Evolutionary conservation across 64 coral and sea anemone genomes (phyloP), one percentile per base, ranked within the genome.

Genomic region (Dendronephthya gigantea): DNA sequence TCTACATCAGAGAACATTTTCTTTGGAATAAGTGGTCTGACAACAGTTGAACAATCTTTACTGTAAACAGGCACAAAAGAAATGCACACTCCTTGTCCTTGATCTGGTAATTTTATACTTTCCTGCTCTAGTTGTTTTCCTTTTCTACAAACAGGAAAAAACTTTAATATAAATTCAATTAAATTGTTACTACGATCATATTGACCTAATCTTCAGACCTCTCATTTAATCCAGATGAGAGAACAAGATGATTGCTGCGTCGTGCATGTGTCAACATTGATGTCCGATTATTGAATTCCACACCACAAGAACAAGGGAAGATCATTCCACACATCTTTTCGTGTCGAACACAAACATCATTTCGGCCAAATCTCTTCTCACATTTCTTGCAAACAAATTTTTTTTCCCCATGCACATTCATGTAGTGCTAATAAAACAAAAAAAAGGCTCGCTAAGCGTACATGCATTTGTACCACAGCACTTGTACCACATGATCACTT

Each of bases 371-470:
- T 5, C 89, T 85, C 39, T 88, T 81, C n/a, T 27, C 49, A 84
- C 94, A 97, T 30, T 93, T 97, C 32, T 50, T 85, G 23, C 94
- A 97, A 15, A 83, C 86, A 76, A 91, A 83, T 49, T 89, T 93
- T 72, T 97, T 97, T 38, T 97, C 94, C n/a, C 91, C 91, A 90
- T 97, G 94, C 8, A 97, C 69, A 82, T 89, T 97, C 94, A 97
- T 97, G 87, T 97, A 97, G 87, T 97, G 94, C 94, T 97, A 83
- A n/a, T 40, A 23, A 8, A 30, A 28, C n/a, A n/a, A n/a, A n/a
- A n/a, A n/a, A n/a, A n/a, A n/a, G n/a, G n/a, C n/a, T n/a, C n/a
- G n/a, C n/a, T n/a, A n/a, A n/a, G n/a, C n/a, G n/a, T n/a, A n/a
- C n/a, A n/a, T n/a, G n/a, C n/a, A n/a, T n/a, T n/a, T n/a, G n/a